Evolutionary conservation across 2,888 invertebrate species (phyloP).

Genomic region (Hypomecis punctinalis): DNA sequence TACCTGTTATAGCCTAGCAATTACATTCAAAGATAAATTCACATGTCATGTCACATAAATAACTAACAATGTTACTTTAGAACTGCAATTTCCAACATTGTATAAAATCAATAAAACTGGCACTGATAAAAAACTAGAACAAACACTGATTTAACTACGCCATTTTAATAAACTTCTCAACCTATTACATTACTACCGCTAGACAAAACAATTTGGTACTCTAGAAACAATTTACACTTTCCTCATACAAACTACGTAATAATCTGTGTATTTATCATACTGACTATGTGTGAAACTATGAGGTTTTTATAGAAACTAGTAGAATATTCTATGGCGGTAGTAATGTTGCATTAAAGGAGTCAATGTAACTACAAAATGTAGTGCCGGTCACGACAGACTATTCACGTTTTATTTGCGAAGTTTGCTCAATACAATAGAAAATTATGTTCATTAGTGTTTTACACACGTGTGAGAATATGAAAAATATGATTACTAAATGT

Average conservation of each 20-base stretch:
- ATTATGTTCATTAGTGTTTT: slow-evolving; percentile 15
- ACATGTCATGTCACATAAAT: slow-evolving; percentile 1
- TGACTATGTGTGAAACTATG: not conserved
- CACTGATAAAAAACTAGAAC: slow-evolving; percentile 28
- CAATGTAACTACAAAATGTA: slow-evolving; percentile 60
- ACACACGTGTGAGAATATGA: not conserved
- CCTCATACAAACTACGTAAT: not conserved
- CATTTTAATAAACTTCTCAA: slow-evolving; percentile 27
- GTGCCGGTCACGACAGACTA: slow-evolving; percentile 50
- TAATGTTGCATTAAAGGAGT: slow-evolving; percentile 42
- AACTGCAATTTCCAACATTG: slow-evolving; percentile 20
- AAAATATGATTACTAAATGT: not conserved
- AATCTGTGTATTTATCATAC: not conserved
- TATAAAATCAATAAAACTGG: slow-evolving; percentile 27
- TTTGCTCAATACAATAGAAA: slow-evolving; percentile 20
- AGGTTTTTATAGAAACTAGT: slow-evolving; percentile 9
- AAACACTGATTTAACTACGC: slow-evolving; percentile 26
- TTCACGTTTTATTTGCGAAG: slow-evolving; percentile 38
- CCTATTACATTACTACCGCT: slow-evolving; percentile 8
- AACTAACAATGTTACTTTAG: slow-evolving; percentile 1
- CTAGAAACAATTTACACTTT: not conserved
- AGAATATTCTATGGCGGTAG: slow-evolving; percentile 6
- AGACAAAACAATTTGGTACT: slow-evolving; percentile 31
- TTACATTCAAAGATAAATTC: slow-evolving; percentile 1
- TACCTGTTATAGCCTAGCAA: not conserved